Conservation (phyloP, 2,888 invertebrate genomes). For the Camptogramma bilineatum region DNA sequence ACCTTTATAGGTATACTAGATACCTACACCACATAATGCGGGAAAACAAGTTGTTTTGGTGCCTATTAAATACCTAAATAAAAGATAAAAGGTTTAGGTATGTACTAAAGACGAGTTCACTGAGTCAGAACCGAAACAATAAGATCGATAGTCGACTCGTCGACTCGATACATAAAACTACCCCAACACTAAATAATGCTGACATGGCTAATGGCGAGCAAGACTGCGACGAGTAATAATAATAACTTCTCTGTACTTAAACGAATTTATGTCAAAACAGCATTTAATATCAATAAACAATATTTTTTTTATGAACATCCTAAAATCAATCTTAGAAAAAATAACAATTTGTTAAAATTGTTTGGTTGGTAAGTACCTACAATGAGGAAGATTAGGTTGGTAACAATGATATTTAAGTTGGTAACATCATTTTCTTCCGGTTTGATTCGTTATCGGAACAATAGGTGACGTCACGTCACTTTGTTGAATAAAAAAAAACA, state of each 20-base stretch:
- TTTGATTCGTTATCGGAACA: constrained; percentile 49
- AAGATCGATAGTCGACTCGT: constrained; percentile 41
- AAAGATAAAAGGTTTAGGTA: no score
- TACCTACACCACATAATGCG: no score
- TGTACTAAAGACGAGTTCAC: not conserved
- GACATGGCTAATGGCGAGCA: constrained; percentile 61
- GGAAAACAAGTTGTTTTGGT: no score
- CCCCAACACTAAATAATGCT: constrained; percentile 64
- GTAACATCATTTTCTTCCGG: constrained; percentile 21
- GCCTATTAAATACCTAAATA: no score
- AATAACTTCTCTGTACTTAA: constrained; percentile 37
- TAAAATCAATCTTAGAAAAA: no score
- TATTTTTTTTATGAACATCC: no score
- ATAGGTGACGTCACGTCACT: constrained; percentile 66
- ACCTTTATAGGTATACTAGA: no score
- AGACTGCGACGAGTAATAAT: constrained; percentile 46
- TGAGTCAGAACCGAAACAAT: not conserved
- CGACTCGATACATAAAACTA: constrained; percentile 48
- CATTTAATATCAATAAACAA: not conserved
- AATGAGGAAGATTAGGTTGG: no score
- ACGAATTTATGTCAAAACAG: not conserved
- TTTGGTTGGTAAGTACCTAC: no score
- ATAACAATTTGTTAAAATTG: not conserved
- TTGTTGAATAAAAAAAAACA: constrained; percentile 31
- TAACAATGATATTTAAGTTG: no score